phyloP scores from a whole-genome alignment of 1,140 invertebrate species.

The Macrobrachium nipponense region DNA sequence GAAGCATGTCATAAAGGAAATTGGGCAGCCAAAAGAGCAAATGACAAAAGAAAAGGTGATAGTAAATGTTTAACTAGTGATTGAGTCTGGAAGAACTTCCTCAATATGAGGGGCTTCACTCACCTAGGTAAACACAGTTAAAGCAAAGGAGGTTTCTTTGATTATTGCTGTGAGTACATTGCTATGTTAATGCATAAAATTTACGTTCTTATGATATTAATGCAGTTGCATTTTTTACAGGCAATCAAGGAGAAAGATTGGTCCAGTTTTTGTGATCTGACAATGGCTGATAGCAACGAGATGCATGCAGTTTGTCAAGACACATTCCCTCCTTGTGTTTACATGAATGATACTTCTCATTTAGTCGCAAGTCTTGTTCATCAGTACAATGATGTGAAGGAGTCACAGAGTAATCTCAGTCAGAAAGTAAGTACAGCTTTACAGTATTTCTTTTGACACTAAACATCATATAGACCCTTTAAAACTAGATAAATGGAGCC shows the following conservation, averaged over 20 bases:
- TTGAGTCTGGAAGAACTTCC: no score
- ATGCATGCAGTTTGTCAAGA: conserved; percentile 95
- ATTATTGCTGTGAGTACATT: conserved; percentile 12
- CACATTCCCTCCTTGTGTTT: conserved; percentile 92
- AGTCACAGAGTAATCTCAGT: conserved; percentile 65
- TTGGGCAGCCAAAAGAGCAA: no score
- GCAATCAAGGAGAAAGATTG: conserved; percentile 89
- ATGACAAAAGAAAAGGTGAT: no score
- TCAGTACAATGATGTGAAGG: conserved; percentile 79
- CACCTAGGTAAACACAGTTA: no score
- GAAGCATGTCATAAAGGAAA: no score
- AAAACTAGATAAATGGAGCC: neutral
- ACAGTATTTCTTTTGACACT: no score
- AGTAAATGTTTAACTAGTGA: no score
- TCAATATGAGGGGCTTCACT: no score
- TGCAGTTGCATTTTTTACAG: conserved; percentile 65
- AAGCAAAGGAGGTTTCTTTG: neutral
- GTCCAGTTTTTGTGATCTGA: conserved; percentile 87
- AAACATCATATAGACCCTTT: neutral
- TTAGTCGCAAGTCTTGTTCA: conserved; percentile 85
- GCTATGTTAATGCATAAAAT: conserved; percentile 21
- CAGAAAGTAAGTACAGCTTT: conserved; percentile 54
- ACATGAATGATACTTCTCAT: conserved; percentile 91
- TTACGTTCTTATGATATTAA: conserved; percentile 10
- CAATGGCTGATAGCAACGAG: conserved; percentile 98